Base-by-base conservation (phyloP, 2,113 vertebrate species). In the Macquaria australasica region DNA sequence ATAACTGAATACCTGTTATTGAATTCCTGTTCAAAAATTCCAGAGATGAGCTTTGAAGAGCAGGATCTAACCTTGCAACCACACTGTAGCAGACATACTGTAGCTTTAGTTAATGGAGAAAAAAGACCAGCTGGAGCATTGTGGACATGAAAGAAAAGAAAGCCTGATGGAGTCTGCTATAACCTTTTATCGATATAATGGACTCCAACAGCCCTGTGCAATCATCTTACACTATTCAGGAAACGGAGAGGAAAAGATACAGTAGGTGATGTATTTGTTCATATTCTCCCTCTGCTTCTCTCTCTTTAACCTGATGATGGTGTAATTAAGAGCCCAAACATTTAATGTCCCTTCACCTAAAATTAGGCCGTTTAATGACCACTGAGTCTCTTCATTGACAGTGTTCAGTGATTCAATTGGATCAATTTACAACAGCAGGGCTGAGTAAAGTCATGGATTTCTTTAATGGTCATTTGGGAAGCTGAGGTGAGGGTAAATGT, bases 111-210 rank as follows among this genome's bases (percentile, higher is more conserved):
- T 92, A 93, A 90, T 88, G 83, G 85, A 86, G 83, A 81, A 58
- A 83, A 88, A 88, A 86, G 58, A 82, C 7, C 80, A 83, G 60
- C 80, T 60, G 69, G 71, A 66, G 68, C 45, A 79, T 43, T 67
- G 15, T 59, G 82, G 75, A 83, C 69, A 77, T 58, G 80, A 81
- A 20, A 70, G 63, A 87, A 83, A 77, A 41, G 45, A 71, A 71
- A 64, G 73, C 69, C 77, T 82, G 55, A 87, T 88, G 80, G 79
- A 90, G 85, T 80, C 86, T 43, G 67, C 73, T 82, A 39, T 82
- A 83, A 86, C 70, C 63, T 90, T 82, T 90, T 66, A 90, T 93
- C 89, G 82, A 89, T 86, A 72, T 89, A 88, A 92, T 83, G 87
- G 83, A 90, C 81, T 89, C 79, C 76, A 79, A 28, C 73, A 81